Evolutionary conservation across 2,888 invertebrate species (phyloP).

Genomic region (Drosophila putrida): DNA sequence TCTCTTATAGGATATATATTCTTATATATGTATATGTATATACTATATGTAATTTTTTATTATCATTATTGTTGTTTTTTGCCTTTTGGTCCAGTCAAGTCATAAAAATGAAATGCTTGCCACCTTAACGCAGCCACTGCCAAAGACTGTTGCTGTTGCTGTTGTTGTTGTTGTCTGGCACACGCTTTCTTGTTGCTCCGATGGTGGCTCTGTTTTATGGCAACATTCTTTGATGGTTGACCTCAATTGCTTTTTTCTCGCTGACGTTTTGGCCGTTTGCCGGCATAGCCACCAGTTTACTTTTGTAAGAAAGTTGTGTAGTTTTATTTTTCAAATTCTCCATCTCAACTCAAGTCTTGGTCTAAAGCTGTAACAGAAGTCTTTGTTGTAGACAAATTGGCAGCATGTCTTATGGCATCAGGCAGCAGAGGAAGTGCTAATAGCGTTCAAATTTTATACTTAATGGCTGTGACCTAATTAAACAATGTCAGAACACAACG

Average conservation of each 20-base stretch:
- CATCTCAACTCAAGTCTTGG: slow-evolving; percentile 7
- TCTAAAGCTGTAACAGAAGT: slow-evolving; percentile 41
- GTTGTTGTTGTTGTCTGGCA: slow-evolving; percentile 53
- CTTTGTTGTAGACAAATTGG: slow-evolving; percentile 72
- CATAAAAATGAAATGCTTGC: slow-evolving; percentile 76
- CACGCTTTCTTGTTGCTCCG: slow-evolving; percentile 72
- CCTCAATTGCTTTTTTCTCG: slow-evolving; percentile 82
- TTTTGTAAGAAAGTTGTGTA: slow-evolving; percentile 70
- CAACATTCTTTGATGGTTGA: slow-evolving; percentile 82
- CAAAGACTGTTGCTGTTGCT: slow-evolving; percentile 23
- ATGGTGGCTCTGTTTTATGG: slow-evolving; percentile 78
- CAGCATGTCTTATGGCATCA: slow-evolving; percentile 61
- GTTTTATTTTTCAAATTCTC: slow-evolving; percentile 62
- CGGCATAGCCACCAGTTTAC: slow-evolving; percentile 51
- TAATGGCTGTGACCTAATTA: slow-evolving; percentile 80
- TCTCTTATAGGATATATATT: slow-evolving; percentile 27
- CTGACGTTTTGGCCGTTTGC: slow-evolving; percentile 74
- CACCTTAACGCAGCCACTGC: slow-evolving; percentile 44
- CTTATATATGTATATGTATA: slow-evolving; percentile 42
- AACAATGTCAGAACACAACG: slow-evolving; percentile 51
- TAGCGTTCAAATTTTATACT: slow-evolving; percentile 74
- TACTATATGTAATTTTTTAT: slow-evolving; percentile 48
- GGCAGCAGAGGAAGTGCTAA: slow-evolving; percentile 74
- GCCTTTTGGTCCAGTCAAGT: slow-evolving; percentile 63
- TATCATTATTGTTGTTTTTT: slow-evolving; percentile 40